Evolutionary conservation across 2,797 vertebrate species (phyloP), one percentile per base, ranked within the genome.

Genomic region (Danio kyathit): DNA sequence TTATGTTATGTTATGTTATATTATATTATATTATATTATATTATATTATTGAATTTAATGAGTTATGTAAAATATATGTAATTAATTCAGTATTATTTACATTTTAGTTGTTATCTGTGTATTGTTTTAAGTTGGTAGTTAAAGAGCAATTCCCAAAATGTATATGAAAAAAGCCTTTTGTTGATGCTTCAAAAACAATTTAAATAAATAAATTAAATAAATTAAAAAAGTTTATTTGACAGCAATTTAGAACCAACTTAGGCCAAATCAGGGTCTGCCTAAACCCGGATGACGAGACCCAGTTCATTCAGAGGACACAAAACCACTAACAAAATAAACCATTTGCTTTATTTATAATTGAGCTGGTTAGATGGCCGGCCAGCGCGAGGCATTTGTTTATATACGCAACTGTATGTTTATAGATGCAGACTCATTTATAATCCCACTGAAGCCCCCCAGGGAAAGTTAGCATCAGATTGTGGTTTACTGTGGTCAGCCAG

Each of bases 341-440:
- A 41, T 52, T 29, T 52, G 57, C 5, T 54, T 17, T 79, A 63
- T 72, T 79, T 71, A 79, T 61, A 29, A 72, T 79, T 54, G 13
- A 19, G 17, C 9, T 12, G 38, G 67, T 46, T 43, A 11, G 66
- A 43, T 51, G 46, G 57, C 57, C 5, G 7, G 17, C 17, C 13
- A n/a, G 57, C 56, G 60, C 14, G 49, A 76, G 5, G 49, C 19
- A 16, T 72, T 79, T 46, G 46, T 72, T 79, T 79, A 63, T 63
- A 44, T 63, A 54, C 41, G 17, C 5, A 79, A 49, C 17, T 59
- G 16, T 67, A 59, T 78, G 66, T 79, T 71, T 79, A 61, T 63
- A 43, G 71, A 44, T 63, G 46, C 48, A 14, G 46, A 29, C 13
- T 21, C 40, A 71, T 79, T 71, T 48, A 71, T 79, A 11, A 71